These are phyloP conservation scores for Saiga tatarica DNA, from an alignment of 2,113 vertebrate species.

Conservation along the genomic window DNA sequence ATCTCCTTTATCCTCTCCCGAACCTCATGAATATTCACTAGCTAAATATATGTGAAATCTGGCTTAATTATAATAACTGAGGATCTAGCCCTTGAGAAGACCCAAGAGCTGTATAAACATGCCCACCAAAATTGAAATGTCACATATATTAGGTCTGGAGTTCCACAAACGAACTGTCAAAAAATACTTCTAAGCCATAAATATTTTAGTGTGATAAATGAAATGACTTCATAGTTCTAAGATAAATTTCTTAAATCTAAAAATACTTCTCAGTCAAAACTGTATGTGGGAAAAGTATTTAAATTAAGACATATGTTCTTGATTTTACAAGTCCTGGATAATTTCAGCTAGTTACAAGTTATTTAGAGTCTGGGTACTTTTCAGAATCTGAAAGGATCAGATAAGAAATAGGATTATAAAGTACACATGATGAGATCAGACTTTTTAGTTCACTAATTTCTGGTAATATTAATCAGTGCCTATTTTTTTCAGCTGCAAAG, in stretches of 20 bases:
- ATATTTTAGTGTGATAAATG: not conserved
- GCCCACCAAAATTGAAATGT: not conserved
- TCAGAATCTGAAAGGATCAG: slow-evolving; percentile 3
- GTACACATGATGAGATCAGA: not conserved
- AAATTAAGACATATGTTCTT: slow-evolving; percentile 40
- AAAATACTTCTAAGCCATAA: not conserved
- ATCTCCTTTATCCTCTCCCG: not conserved
- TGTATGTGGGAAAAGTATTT: not conserved
- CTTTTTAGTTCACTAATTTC: not conserved
- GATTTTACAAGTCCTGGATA: not conserved
- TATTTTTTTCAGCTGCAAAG: not conserved
- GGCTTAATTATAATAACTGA: not conserved
- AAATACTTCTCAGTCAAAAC: slow-evolving; percentile 35
- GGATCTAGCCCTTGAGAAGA: not conserved
- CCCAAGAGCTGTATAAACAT: not conserved
- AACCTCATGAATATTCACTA: not conserved
- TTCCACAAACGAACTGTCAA: not conserved
- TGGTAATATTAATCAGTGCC: not conserved
- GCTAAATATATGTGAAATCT: not conserved
- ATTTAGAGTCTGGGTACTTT: not conserved
- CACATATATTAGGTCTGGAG: not conserved
- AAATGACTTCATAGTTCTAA: slow-evolving; percentile 23
- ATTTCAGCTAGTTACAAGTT: not conserved
- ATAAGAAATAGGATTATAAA: not conserved
- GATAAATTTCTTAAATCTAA: slow-evolving; percentile 34